These are phyloP conservation scores for Aplocera efformata DNA, from an alignment of 2,888 invertebrate genomes.

Conservation along the genomic window DNA sequence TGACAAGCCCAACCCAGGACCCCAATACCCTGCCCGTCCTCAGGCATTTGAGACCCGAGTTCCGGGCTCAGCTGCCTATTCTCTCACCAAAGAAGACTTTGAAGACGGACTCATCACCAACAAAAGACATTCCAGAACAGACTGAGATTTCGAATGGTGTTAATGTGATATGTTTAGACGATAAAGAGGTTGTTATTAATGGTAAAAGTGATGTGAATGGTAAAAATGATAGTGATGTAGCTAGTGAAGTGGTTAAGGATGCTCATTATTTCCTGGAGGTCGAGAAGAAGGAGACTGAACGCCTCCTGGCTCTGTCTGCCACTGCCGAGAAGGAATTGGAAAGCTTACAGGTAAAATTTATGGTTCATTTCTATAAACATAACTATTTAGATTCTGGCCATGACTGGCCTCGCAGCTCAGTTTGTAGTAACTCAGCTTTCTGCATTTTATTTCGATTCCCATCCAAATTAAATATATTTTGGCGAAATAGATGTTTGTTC, in stretches of 20 bases:
- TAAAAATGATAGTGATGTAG: slow-evolving; percentile 34
- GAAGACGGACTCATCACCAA: slow-evolving; percentile 57
- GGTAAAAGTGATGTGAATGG: slow-evolving; percentile 39
- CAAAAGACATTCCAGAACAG: slow-evolving; percentile 47
- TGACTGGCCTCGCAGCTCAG: too few relatives aligned
- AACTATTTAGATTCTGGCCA: too few relatives aligned
- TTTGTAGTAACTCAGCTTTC: too few relatives aligned
- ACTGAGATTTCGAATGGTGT: slow-evolving; percentile 56
- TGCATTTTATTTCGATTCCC: too few relatives aligned
- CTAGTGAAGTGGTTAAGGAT: slow-evolving; percentile 78
- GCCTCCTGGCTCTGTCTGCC: slow-evolving; percentile 84
- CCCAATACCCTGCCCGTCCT: slow-evolving; percentile 84
- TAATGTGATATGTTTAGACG: slow-evolving; percentile 66
- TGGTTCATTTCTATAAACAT: too few relatives aligned
- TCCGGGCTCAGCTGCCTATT: slow-evolving; percentile 89
- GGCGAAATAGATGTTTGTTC: too few relatives aligned
- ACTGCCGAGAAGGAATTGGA: slow-evolving; percentile 85
- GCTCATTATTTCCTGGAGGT: slow-evolving; percentile 89
- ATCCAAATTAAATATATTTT: too few relatives aligned
- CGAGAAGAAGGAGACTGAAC: slow-evolving; percentile 86
- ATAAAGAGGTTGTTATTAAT: slow-evolving; percentile 34
- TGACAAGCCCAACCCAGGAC: slow-evolving; percentile 55
- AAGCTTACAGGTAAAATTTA: slow-evolving; percentile 61
- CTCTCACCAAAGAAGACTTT: slow-evolving; percentile 80
- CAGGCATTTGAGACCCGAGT: slow-evolving; percentile 91